Base-by-base conservation (phyloP, 1,140 invertebrate genomes). In the Aporrectodea caliginosa region DNA sequence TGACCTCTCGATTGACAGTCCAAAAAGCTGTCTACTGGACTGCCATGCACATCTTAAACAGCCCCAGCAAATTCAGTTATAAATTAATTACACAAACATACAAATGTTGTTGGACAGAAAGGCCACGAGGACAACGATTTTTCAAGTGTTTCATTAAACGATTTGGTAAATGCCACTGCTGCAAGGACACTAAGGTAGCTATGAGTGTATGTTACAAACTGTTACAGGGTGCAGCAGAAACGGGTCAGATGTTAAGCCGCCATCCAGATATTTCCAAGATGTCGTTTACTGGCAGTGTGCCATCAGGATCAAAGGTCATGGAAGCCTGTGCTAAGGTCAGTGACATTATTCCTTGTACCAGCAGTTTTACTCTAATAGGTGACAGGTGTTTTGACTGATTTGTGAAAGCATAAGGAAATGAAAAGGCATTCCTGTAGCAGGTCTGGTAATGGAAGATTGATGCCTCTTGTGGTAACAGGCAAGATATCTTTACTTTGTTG, bases 231-330 rank as follows among this genome's bases (percentile, higher is more conserved):
- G 89, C 87, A 78, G 88, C 82, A n/a, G 82, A 85, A 69, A 90
- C 90, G 32, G 91, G 90, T 69, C 80, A 84, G 30, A 81, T 87
- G 22, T 82, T 91, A 2, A 88, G 87, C 80, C 79, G 83, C 27
- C 89, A 91, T 86, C 85, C 89, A 29, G 84, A 85, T 78, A 84
- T 91, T 35, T 83, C 85, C 43, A 91, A 91, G 81, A 85, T 91
- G 71, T 88, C 89, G 0, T 91, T 91, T 83, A 91, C 91, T 75
- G 91, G 90, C 22, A 90, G 90, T 79, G 88, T 90, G 0, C 77
- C 85, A 34, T 89, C 88, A 22, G 90, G 90, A 30, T 82, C 82
- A 31, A 89, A 88, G 74, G 86, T 91, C 77, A 89, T 90, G 88
- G 84, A 84, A 34, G 82, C 87, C 29, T 90, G 90, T 86, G 86